These are phyloP conservation scores for Ophioninae sp. DNA, from an alignment of 2,888 invertebrate genomes.

Conservation along the genomic window DNA sequence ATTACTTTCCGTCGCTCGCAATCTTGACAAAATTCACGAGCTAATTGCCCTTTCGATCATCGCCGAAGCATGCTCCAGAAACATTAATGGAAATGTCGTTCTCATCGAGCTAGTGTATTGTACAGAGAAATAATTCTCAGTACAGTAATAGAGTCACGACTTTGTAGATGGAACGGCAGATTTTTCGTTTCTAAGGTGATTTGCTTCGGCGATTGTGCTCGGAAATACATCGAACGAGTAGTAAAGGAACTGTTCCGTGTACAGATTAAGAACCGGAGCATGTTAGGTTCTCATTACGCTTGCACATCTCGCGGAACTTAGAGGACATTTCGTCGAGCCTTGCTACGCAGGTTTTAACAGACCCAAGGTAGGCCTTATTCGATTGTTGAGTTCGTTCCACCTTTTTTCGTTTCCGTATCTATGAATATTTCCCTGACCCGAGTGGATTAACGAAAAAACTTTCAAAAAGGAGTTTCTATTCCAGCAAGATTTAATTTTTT, in stretches of 20 bases:
- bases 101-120: neutral
- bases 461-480: neutral
- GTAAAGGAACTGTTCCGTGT: conserved; percentile 30
- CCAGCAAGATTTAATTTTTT: conserved; percentile 7
- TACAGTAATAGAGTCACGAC: neutral
- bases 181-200: neutral
- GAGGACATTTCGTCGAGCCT: conserved; percentile 31
- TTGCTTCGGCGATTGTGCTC: neutral
- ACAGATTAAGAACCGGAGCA: conserved; percentile 35
- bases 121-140: neutral
- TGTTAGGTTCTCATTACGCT: conserved; percentile 39
- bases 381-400: conserved; percentile 13
- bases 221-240: conserved; percentile 21
- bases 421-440: conserved; percentile 3
- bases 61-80: neutral
- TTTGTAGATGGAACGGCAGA: neutral
- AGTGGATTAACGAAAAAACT: conserved; percentile 33
- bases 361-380: conserved; percentile 39
- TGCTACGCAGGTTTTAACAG: conserved; percentile 13
- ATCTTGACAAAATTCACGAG: neutral
- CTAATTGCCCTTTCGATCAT: neutral
- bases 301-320: conserved; percentile 34
- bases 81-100: neutral
- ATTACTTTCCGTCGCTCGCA: neutral
- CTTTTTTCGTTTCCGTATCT: neutral